Base-by-base conservation (phyloP, 2,113 vertebrate genomes). In the Carettochelys insculpta region DNA sequence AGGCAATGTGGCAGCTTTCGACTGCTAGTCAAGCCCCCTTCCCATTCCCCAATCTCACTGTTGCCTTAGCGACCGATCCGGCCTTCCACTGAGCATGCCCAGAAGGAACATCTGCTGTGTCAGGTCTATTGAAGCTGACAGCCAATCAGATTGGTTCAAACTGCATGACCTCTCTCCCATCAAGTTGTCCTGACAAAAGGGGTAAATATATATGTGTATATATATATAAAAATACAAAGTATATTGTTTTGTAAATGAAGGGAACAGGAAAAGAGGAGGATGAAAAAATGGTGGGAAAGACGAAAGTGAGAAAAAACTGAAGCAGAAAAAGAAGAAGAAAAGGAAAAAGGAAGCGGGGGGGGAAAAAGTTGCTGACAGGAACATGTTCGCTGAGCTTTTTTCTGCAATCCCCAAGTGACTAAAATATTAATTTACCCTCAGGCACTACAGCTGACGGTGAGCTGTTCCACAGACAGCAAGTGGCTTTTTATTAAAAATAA, bases 1-100 rank as follows among this genome's bases (percentile, higher is more conserved):
- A 99, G 98, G 98, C 97, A 98, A 98, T 98, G 98, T 99, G 99
- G 99, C 99, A 99, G 99, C 97, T 98, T 98, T 97, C 98, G 98
- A 98, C 98, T 98, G 98, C 97, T 95, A 97, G 97, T 96, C 94
- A 96, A 96, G 96, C 96, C 98, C 98, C 97, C 97, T 94, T 95
- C 38, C 96, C 68, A 82, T 94, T 97, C 97, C 97, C 96, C 96
- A 45, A 86, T 88, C 97, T 98, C 98, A 38, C 96, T 78, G 99
- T 99, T 99, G 98, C 98, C 97, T 94, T 97, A 98, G 98, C 96
- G 98, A 99, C 98, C 87, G 97, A 90, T 71, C 77, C 73, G 80
- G 97, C 94, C 97, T 83, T 75, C 31, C 97, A 97, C 96, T 89
- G 98, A 98, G 98, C 98, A 89, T 98, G 98, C 98, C 98, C 98